phyloP scores from a whole-genome alignment of 2,797 vertebrate species.

The Microchirus variegatus region DNA sequence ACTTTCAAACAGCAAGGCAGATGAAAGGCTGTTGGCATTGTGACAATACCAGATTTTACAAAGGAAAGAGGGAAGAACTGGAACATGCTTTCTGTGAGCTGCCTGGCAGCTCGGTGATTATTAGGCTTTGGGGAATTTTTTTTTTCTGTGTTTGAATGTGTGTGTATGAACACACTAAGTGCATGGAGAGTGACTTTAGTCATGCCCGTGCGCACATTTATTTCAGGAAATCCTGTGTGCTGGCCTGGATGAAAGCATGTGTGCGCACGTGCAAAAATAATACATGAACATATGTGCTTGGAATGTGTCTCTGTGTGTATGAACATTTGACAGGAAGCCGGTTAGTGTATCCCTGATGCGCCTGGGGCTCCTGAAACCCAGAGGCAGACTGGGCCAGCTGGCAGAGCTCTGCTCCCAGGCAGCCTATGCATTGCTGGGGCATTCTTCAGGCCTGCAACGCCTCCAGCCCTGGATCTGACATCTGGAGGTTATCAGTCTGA shows the following conservation, averaged over 20 bases:
- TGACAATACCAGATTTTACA: slow-evolving; percentile 52
- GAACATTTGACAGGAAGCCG: slow-evolving; percentile 64
- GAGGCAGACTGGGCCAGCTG: slow-evolving; percentile 77
- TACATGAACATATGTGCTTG: slow-evolving; percentile 41
- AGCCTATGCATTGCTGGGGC: slow-evolving; percentile 68
- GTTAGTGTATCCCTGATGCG: slow-evolving; percentile 70
- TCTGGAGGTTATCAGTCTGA: slow-evolving; percentile 84
- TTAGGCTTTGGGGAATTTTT: slow-evolving; percentile 25
- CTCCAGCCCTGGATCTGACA: slow-evolving; percentile 76
- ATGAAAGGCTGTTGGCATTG: slow-evolving; percentile 66
- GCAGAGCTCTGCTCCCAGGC: slow-evolving; percentile 71
- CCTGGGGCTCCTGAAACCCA: slow-evolving; percentile 71
- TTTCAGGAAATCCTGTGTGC: slow-evolving; percentile 43
- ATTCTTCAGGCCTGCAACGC: slow-evolving; percentile 67
- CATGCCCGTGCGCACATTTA: slow-evolving; percentile 23
- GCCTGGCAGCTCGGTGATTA: slow-evolving; percentile 36
- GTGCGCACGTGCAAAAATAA: slow-evolving; percentile 33
- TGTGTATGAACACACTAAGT: slow-evolving; percentile 1
- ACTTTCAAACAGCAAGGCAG: slow-evolving; percentile 65
- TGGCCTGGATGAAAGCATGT: slow-evolving; percentile 15
- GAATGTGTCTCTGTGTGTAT: slow-evolving; percentile 18
- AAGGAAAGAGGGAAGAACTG: slow-evolving; percentile 57
- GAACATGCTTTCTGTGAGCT: slow-evolving; percentile 47
- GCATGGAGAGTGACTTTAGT: slow-evolving; percentile 16
- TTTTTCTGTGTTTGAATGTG: slow-evolving; percentile 5